Conservation (phyloP, 2,113 vertebrate species). For the Condylura cristata region DNA sequence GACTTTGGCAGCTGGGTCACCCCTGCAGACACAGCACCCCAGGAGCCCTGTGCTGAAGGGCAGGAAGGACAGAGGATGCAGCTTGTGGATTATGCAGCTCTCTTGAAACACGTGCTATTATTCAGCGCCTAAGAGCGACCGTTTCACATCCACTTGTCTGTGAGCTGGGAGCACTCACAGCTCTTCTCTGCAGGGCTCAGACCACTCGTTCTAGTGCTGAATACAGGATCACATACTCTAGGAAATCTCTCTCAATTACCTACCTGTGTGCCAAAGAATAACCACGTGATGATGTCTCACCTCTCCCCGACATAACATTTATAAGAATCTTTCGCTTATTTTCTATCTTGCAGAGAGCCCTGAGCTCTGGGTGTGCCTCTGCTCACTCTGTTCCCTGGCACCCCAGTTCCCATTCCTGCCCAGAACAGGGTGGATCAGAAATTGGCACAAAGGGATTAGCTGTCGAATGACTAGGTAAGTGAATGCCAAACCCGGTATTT, state of each 20-base stretch:
- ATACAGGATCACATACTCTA: not conserved
- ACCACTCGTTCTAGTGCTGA: not conserved
- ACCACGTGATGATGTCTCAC: not conserved
- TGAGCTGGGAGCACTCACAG: not conserved
- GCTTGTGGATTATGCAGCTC: not conserved
- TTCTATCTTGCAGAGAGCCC: not conserved
- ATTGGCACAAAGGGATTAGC: not conserved
- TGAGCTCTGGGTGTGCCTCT: not conserved
- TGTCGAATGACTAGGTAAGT: not conserved
- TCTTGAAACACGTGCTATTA: not conserved
- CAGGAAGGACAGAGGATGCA: not conserved
- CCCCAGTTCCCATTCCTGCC: no score
- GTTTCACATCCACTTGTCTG: not conserved
- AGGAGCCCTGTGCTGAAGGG: not conserved
- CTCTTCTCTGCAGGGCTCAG: not conserved
- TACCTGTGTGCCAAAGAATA: not conserved
- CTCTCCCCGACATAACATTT: not conserved
- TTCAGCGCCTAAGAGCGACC: not conserved
- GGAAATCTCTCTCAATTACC: not conserved
- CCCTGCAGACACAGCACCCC: accelerated
- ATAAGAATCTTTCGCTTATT: not conserved
- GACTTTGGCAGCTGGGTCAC: accelerated
- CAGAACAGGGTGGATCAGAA: not conserved
- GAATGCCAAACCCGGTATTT: not conserved
- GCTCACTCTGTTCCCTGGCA: not conserved